Evolutionary conservation across 2,797 vertebrate genomes (phyloP).

Genomic region (Falco biarmicus): DNA sequence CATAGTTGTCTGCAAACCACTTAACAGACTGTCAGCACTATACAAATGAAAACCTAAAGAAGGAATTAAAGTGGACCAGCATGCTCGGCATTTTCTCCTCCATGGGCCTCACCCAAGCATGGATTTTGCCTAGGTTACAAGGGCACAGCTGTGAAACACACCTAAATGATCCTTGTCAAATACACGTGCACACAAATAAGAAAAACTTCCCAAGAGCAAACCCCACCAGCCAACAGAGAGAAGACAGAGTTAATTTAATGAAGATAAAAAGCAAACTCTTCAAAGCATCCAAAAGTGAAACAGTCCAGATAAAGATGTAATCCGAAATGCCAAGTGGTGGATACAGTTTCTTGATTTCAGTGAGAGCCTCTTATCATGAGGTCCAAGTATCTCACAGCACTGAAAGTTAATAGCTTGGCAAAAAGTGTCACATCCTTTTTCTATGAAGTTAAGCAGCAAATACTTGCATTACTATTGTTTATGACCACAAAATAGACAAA

Average conservation of each 20-base stretch:
- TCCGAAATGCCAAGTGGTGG: background rate
- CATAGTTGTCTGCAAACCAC: background rate
- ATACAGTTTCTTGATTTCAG: background rate
- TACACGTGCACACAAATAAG: background rate
- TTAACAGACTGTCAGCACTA: background rate
- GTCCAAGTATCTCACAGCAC: background rate
- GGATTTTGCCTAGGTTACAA: background rate
- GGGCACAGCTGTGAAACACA: background rate
- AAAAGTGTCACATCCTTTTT: background rate
- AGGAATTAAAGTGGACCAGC: background rate
- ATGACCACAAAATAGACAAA: background rate
- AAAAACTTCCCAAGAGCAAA: background rate
- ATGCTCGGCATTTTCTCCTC: background rate
- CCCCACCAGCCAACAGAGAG: background rate
- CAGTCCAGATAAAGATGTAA: background rate
- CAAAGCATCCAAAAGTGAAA: background rate
- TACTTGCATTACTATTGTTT: background rate
- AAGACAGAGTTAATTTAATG: background rate
- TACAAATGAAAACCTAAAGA: background rate
- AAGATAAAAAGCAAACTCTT: background rate
- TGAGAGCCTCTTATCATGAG: background rate
- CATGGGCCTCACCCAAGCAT: accelerated
- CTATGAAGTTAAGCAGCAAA: background rate
- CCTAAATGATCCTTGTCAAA: background rate
- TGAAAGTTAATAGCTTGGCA: background rate